Evolutionary conservation across 1,140 invertebrate genomes (phyloP), one percentile per base, ranked within the genome.

Genomic region (Lepidurus couesii): DNA sequence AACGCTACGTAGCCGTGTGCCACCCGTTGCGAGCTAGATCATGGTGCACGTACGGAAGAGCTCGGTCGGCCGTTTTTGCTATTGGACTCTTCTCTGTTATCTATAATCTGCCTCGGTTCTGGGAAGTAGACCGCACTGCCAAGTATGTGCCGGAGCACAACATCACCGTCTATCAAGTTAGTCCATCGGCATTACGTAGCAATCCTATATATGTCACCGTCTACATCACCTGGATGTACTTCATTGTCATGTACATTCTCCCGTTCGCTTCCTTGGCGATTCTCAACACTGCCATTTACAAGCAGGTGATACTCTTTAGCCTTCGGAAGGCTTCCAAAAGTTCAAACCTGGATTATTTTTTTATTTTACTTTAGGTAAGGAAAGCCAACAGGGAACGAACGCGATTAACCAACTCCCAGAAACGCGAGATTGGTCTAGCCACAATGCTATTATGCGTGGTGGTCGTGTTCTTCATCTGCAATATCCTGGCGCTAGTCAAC

Each of bases 1-100:
- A 99, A 85, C 89, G 97, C 74, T 98, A 96, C 86, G 93, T 98
- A 65, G 97, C 96, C 1, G 97, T 99, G 0, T 98, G 96, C 84
- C 94, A 97, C 85, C 96, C 96, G 0, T 86, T 98, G 9, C 89
- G 90, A 80, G 95, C 95, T 0, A 88, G 94, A 74, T 92, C 92
- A 0, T 89, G 97, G 75, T 98, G 96, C 85, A 98, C 95, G 0
- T 95, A 95, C 82, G 91, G 93, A 1, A 88, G 96, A 47, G 95
- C 96, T 6, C 89, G 93, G 47, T 88, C 92, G 80, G 95, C 95
- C 82, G 93, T 97, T 9, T 84, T 94, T 2, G 86, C 89, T n/a
- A 95, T 97, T 79, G 90, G 93, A 0, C 84, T 93, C 44, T 92
- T 95, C 82, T 91, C 95, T 0, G 85, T 94, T 73, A 82, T 95